Evolutionary conservation across 1,140 invertebrate species (phyloP).

Genomic region (Heliothis virescens): DNA sequence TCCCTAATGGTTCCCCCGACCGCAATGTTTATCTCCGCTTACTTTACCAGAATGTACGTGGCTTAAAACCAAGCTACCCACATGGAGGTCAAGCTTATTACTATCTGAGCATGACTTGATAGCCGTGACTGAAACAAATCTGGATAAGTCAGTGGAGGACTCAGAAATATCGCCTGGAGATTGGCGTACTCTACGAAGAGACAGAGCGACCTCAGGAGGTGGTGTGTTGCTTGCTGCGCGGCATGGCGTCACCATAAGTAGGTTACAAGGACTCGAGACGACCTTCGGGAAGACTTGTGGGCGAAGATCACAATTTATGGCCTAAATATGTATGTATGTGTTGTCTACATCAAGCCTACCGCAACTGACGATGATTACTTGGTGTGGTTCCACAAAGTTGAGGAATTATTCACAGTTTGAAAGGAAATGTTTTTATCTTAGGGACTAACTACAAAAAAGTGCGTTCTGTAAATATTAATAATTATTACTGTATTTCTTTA

Average conservation of each 20-base stretch:
- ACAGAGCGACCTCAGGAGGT: too few relatives aligned
- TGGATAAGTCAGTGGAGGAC: neutral
- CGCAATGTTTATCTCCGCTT: neutral
- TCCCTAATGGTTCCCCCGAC: neutral
- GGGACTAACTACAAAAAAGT: too few relatives aligned
- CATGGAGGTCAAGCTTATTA: neutral
- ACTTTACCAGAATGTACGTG: conserved; percentile 16
- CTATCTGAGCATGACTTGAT: neutral
- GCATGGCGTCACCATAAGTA: too few relatives aligned
- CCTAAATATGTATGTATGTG: conserved; percentile 42
- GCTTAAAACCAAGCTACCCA: neutral
- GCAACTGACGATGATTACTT: conserved; percentile 46
- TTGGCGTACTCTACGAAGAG: neutral
- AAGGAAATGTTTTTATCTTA: too few relatives aligned
- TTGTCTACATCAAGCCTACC: conserved; percentile 40
- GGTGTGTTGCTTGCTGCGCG: too few relatives aligned
- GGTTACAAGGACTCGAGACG: too few relatives aligned
- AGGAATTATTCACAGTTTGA: conserved; percentile 28
- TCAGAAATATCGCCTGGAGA: neutral
- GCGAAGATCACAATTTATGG: neutral
- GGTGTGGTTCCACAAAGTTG: conserved; percentile 46
- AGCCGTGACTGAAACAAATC: neutral
- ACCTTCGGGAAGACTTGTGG: neutral
- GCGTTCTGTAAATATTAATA: too few relatives aligned
- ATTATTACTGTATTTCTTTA: too few relatives aligned